Base-by-base conservation (phyloP, 2,797 vertebrate species). In the Neosilurus mollespiculum region DNA sequence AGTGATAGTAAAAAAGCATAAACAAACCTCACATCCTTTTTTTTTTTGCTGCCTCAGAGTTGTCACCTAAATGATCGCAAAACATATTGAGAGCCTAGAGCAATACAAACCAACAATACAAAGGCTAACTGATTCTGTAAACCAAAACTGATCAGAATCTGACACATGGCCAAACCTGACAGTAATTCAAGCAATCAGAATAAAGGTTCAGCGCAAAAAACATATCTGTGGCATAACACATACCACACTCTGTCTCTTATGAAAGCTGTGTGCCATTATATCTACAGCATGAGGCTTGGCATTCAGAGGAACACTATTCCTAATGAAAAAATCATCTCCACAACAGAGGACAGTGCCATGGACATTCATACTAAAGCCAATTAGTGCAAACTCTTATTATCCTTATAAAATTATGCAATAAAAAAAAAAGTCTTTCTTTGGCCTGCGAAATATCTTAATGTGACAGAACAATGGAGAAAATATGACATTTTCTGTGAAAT, bases 61-160 rank as follows among this genome's bases (percentile, higher is more conserved):
- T 85, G 90, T 90, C 86, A 89, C 85, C 87, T 88, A 92, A 91
- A 92, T 87, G 86, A 90, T 82, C 76, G 4, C 85, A 83, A 89
- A 86, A 87, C 86, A 88, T 84, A 87, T 76, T 75, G 78, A 87
- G 59, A 83, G 86, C 90, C 91, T 88, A 73, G 82, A 89, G 93
- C 91, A 88, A 91, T 90, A 89, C 84, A 90, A 89, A 90, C 91
- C 89, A 90, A 91, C 90, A 91, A 90, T 87, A 89, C 90, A 94
- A 94, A 95, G 93, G 93, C 94, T 94, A 95, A 95, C 91, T 92
- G 92, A 95, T 93, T 92, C 92, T 88, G 91, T 91, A 91, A 93
- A 94, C 93, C 92, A 94, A 87, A 89, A 86, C 89, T 81, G 90
- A 94, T 93, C 89, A 84, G 87, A 91, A 93, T 91, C 88, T 93